Evolutionary conservation across 2,888 invertebrate genomes (phyloP).

Genomic region (Agonopterix alstromeriana): DNA sequence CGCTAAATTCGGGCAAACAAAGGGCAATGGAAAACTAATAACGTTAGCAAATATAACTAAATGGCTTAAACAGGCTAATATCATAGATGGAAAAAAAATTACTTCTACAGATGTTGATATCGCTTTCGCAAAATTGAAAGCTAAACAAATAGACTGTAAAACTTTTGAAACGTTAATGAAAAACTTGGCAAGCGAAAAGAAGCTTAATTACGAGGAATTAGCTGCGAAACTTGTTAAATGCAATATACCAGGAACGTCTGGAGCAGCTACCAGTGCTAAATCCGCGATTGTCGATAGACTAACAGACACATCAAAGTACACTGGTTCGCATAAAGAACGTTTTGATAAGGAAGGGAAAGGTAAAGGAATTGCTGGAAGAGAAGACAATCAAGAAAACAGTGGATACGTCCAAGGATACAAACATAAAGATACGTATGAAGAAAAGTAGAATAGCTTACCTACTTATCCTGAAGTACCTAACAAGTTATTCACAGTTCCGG

Average conservation of each 20-base stretch:
- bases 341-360: conserved; percentile 82
- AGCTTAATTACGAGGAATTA: conserved; percentile 76
- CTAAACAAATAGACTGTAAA: conserved; percentile 35
- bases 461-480: conserved; percentile 98
- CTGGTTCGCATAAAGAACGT: conserved; percentile 81
- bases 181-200: conserved; percentile 79
- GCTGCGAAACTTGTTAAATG: conserved; percentile 78
- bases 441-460: conserved; percentile 48
- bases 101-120: conserved; percentile 85
- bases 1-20: conserved; percentile 81
- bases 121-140: conserved; percentile 81
- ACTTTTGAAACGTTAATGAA: conserved; percentile 77
- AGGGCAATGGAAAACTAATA: conserved; percentile 80
- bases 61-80: conserved; percentile 85
- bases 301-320: conserved; percentile 81
- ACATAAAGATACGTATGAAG: conserved; percentile 77
- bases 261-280: conserved; percentile 32
- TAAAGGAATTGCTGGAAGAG: conserved; percentile 79
- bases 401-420: conserved; percentile 82
- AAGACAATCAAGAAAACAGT: conserved; percentile 65
- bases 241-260: conserved; percentile 73
- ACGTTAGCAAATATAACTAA: conserved; percentile 83
- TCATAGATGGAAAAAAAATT: conserved; percentile 78
- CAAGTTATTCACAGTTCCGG: conserved; percentile 95
- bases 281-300: conserved; percentile 73